A percentile compares a stretch with the other conserved stretches of the same genome.
These are phyloP conservation scores for Tretioscincus oriximinensis DNA, from an alignment of 2,113 vertebrate genomes.

Conservation along the genomic window DNA sequence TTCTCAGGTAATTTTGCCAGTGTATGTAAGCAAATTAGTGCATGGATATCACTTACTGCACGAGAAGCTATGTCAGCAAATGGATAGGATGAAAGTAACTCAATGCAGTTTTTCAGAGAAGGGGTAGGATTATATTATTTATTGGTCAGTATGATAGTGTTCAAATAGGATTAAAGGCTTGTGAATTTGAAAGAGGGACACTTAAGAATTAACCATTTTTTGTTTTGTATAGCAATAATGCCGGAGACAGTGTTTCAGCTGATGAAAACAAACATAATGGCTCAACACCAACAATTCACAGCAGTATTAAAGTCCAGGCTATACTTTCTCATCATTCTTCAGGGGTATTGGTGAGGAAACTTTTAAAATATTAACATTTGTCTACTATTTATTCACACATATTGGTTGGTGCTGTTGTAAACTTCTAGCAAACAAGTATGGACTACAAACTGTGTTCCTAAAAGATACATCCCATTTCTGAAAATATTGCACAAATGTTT, in stretches of 20 bases:
- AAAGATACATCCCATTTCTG: too few relatives aligned
- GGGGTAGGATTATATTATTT: neutral
- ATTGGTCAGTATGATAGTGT: neutral
- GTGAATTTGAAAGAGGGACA: neutral
- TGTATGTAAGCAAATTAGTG: neutral
- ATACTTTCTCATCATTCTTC: slow-evolving; percentile 38
- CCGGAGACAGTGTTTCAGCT: slow-evolving; percentile 1
- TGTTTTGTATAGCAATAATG: slow-evolving; percentile 54
- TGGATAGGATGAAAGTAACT: neutral
- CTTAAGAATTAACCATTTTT: neutral
- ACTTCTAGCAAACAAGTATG: too few relatives aligned
- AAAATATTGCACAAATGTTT: too few relatives aligned
- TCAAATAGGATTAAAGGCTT: neutral
- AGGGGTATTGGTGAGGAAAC: slow-evolving; percentile 62
- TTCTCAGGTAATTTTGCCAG: slow-evolving; percentile 72
- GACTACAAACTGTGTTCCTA: too few relatives aligned
- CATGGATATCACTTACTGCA: neutral
- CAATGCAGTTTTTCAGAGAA: neutral
- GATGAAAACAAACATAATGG: slow-evolving; percentile 39
- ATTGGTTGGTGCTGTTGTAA: too few relatives aligned
- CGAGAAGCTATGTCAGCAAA: neutral
- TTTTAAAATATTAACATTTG: neutral
- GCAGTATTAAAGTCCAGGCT: slow-evolving; percentile 58
- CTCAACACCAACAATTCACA: slow-evolving; percentile 61
- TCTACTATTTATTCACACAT: neutral